phyloP scores from a whole-genome alignment of 2,113 vertebrate species.

The Australoheros scitulus region DNA sequence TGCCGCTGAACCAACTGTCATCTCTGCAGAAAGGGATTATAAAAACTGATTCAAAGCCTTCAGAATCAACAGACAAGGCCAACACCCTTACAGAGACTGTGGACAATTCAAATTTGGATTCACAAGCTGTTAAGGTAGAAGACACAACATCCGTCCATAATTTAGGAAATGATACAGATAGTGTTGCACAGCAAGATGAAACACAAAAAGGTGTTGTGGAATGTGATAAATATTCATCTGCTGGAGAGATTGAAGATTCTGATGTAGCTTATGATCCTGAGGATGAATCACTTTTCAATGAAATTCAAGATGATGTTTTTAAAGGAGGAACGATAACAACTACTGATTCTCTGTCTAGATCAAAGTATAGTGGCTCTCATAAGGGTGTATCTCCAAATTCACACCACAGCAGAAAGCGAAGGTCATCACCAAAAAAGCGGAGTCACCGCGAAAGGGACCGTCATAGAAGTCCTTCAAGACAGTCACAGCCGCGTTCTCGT shows the following conservation, averaged over 20 bases:
- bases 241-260: constrained; percentile 76
- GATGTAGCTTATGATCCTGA: constrained; percentile 94
- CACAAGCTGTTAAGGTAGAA: constrained; percentile 42
- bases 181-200: constrained; percentile 42
- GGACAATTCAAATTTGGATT: constrained; percentile 32
- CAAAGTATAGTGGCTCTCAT: constrained; percentile 14
- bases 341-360: constrained; percentile 50
- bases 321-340: constrained; percentile 69
- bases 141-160: neutral
- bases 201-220: constrained; percentile 49
- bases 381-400: constrained; percentile 42
- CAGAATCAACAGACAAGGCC: constrained; percentile 36
- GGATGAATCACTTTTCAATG: constrained; percentile 91
- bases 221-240: constrained; percentile 66
- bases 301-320: constrained; percentile 87
- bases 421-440: constrained; percentile 69
- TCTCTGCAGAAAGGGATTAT: constrained; percentile 38
- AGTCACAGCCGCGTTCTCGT: constrained; percentile 57
- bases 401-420: constrained; percentile 60
- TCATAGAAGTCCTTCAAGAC: constrained; percentile 67
- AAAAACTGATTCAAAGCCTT: constrained; percentile 34
- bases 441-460: constrained; percentile 63
- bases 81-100: constrained; percentile 21
- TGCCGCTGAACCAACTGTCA: constrained; percentile 66
- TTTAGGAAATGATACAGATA: constrained; percentile 39